A percentile compares a stretch with the other conserved stretches of the same genome.
Evolutionary conservation across 2,888 invertebrate genomes (phyloP).

Genomic region (Dinocampus coccinellae): DNA sequence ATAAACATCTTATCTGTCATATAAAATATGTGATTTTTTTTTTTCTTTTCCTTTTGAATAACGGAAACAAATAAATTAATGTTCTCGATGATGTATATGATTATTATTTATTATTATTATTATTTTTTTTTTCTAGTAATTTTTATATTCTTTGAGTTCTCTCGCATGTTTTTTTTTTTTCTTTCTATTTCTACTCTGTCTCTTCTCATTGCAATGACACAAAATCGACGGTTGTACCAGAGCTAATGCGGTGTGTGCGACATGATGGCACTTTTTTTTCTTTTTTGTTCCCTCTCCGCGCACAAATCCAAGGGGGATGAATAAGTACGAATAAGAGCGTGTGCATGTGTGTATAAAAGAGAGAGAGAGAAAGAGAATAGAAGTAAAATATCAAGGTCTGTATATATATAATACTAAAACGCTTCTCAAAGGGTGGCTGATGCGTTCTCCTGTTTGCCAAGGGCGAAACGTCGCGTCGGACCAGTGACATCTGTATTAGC

Average conservation of each 20-base stretch:
- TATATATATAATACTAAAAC: slow-evolving; percentile 7
- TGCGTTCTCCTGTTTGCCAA: slow-evolving; percentile 28
- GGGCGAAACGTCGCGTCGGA: slow-evolving; percentile 38
- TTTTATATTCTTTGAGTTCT: not conserved
- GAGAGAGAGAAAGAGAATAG: not conserved
- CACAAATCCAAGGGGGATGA: too few species aligned
- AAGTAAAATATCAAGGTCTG: not conserved
- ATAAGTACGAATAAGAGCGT: too few species aligned
- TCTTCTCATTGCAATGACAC: not conserved
- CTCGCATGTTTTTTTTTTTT: not conserved
- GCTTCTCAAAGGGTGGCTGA: slow-evolving; percentile 44
- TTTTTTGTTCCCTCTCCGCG: too few species aligned
- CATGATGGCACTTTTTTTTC: too few species aligned
- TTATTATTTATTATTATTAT: not conserved
- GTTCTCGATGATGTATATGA: not conserved
- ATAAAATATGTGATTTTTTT: not conserved
- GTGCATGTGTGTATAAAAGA: too few species aligned
- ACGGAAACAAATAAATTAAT: slow-evolving; percentile 12
- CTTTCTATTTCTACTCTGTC: not conserved
- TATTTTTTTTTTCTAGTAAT: not conserved
- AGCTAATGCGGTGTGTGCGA: slow-evolving; percentile 36
- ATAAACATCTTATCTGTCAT: not conserved
- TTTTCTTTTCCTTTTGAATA: not conserved
- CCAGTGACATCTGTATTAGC: slow-evolving; percentile 68
- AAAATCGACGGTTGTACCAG: slow-evolving; percentile 24